phyloP scores from a whole-genome alignment of 2,113 vertebrate species.

The Nyctibius bracteatus region DNA sequence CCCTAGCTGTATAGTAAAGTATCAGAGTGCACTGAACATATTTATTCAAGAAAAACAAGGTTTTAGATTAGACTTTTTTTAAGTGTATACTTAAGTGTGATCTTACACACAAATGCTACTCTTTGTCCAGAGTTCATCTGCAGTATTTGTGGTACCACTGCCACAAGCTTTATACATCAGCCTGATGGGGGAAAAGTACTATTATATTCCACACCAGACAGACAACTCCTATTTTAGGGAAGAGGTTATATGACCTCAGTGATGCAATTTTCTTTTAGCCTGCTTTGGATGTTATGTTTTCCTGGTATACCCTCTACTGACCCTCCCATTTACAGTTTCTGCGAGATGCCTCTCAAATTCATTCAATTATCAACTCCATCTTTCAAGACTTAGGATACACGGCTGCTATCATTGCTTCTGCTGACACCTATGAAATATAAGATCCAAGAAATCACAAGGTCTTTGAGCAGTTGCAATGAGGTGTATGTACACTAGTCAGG shows the following conservation, averaged over 20 bases:
- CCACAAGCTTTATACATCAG: neutral
- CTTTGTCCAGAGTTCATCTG: neutral
- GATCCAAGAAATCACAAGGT: neutral
- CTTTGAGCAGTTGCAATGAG: neutral
- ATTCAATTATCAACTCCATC: neutral
- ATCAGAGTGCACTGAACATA: neutral
- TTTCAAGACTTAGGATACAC: neutral
- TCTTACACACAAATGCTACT: neutral
- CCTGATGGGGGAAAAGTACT: neutral
- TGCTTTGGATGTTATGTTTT: neutral
- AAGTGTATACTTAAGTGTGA: neutral
- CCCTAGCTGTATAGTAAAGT: neutral
- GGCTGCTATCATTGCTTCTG: neutral
- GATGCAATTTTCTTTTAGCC: neutral
- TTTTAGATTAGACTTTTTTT: neutral
- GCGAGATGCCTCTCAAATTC: neutral
- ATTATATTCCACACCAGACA: neutral
- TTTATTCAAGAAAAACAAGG: neutral
- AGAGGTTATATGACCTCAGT: neutral
- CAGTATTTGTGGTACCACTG: neutral
- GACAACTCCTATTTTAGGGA: neutral
- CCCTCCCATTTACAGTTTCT: neutral
- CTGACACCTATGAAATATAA: neutral
- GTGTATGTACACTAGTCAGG: neutral
- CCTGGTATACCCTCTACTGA: neutral